phyloP scores from a whole-genome alignment of 2,888 invertebrate species.

The Aphidius colemani region DNA sequence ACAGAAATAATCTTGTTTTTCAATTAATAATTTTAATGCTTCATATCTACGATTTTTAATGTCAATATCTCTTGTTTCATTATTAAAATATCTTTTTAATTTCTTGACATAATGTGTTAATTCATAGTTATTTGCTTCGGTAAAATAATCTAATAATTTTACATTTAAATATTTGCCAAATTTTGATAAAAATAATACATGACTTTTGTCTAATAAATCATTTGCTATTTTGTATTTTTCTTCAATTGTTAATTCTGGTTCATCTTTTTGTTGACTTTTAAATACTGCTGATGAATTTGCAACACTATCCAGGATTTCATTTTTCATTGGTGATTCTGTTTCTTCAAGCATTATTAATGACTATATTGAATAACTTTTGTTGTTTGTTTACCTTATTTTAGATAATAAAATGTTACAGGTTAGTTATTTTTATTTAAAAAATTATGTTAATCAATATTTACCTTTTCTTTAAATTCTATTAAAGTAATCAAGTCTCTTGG shows the following conservation, averaged over 20 bases:
- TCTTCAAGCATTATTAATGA: conserved; percentile 18
- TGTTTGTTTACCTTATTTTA: background rate
- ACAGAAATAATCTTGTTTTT: conserved; percentile 79
- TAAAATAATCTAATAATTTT: conserved; percentile 74
- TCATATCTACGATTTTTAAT: conserved; percentile 81
- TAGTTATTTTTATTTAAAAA: too few species aligned
- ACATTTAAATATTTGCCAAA: conserved; percentile 75
- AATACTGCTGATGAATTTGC: conserved; percentile 61
- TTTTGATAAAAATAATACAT: conserved; percentile 73
- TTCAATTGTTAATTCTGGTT: conserved; percentile 71
- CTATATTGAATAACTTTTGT: conserved; percentile 3
- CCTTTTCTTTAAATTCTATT: too few species aligned
- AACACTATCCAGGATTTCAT: conserved; percentile 69
- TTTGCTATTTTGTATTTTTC: conserved; percentile 75
- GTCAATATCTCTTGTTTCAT: conserved; percentile 62
- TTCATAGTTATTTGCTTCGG: conserved; percentile 61
- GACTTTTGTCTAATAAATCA: conserved; percentile 69
- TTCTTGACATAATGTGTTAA: conserved; percentile 70
- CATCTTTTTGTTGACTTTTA: conserved; percentile 81
- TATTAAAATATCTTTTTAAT: conserved; percentile 65
- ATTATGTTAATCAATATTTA: too few species aligned
- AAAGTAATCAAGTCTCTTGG: too few species aligned
- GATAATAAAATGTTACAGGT: too few species aligned
- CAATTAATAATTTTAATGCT: conserved; percentile 76
- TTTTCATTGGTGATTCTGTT: conserved; percentile 49